Evolutionary conservation across 1,140 invertebrate species (phyloP).

Genomic region (Pantala flavescens): DNA sequence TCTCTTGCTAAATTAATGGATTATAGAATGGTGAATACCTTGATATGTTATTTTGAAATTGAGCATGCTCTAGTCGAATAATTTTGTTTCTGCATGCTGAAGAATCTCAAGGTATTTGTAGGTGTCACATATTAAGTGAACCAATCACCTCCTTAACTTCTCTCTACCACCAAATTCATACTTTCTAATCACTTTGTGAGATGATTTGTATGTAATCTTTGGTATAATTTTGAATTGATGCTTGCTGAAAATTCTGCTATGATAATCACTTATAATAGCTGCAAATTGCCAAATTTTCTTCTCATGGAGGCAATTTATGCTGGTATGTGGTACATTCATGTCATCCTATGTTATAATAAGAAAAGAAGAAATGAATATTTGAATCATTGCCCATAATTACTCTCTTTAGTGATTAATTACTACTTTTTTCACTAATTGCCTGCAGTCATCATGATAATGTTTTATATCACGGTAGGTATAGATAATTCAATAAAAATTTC

Average conservation of each 20-base stretch:
- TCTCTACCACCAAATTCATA: constrained; percentile 4
- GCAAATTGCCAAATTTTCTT: too few relatives aligned
- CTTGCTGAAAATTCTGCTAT: neutral
- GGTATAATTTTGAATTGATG: neutral
- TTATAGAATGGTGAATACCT: neutral
- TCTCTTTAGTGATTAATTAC: too few relatives aligned
- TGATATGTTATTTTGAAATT: neutral
- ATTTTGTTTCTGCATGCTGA: neutral
- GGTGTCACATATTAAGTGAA: neutral
- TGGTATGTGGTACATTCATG: too few relatives aligned
- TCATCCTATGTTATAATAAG: too few relatives aligned
- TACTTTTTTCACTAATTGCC: too few relatives aligned
- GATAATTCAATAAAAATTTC: too few relatives aligned
- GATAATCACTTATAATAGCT: neutral
- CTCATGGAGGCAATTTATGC: too few relatives aligned
- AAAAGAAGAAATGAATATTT: too few relatives aligned
- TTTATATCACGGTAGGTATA: too few relatives aligned
- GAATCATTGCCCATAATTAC: too few relatives aligned
- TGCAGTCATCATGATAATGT: too few relatives aligned
- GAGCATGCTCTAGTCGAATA: neutral
- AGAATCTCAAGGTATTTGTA: neutral
- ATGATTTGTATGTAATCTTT: neutral
- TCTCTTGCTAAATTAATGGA: neutral
- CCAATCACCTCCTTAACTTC: neutral
- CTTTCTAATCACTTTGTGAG: neutral